A percentile compares a stretch with the other conserved stretches of the same genome.
phyloP scores from a whole-genome alignment of 2,888 invertebrate species.

The Oeneis ivallda region DNA sequence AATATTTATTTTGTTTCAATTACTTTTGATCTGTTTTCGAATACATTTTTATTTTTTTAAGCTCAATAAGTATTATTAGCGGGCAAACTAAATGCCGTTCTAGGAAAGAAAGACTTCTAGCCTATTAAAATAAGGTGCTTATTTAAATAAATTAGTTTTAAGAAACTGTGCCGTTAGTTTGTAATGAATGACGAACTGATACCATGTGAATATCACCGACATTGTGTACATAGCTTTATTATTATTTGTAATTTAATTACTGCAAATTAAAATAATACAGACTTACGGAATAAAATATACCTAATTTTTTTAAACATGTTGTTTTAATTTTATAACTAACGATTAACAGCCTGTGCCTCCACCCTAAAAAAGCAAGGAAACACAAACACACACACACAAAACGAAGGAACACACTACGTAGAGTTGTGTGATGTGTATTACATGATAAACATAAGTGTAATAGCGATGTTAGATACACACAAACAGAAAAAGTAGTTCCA shows the following conservation, averaged over 20 bases:
- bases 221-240: conserved; percentile 40
- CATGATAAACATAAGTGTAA: too few relatives aligned
- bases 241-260: conserved; percentile 48
- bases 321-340: conserved; percentile 38
- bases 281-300: conserved; percentile 59
- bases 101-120: conserved; percentile 77
- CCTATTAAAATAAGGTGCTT: conserved; percentile 64
- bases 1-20: conserved; percentile 34
- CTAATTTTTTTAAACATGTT: conserved; percentile 47
- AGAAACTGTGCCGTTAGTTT: conserved; percentile 66
- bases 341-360: not conserved
- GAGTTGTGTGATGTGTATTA: too few relatives aligned
- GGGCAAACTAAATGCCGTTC: conserved; percentile 61
- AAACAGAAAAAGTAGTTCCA: too few relatives aligned
- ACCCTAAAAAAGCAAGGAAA: too few relatives aligned
- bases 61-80: conserved; percentile 67
- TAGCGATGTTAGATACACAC: too few relatives aligned
- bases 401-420: too few relatives aligned
- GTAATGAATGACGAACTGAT: conserved; percentile 65
- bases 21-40: conserved; percentile 34
- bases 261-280: conserved; percentile 59
- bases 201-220: conserved; percentile 44
- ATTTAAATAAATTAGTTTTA: conserved; percentile 63
- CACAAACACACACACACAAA: too few relatives aligned
- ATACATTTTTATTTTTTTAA: conserved; percentile 45